Base-by-base conservation (phyloP, 2,888 invertebrate species). In the Euzophera pinguis region DNA sequence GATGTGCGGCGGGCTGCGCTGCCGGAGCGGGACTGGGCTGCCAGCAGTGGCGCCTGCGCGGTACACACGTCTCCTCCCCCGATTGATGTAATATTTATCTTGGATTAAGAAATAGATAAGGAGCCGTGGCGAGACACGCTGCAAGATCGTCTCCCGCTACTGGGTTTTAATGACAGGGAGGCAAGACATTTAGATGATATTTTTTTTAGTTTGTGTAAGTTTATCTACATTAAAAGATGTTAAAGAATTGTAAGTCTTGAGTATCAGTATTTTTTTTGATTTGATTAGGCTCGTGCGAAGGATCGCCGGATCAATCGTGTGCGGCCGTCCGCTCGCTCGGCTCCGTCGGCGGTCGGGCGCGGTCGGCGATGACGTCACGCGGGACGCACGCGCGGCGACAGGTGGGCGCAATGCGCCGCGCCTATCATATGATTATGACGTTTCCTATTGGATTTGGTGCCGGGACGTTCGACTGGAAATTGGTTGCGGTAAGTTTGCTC, bases 31-130 rank as follows among this genome's bases (percentile, higher is more conserved):
- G 86, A 89, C 89, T 88, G 87, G 76, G 80, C 83, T 68, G 73
- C 61, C 74, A 63, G 58, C 65, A 53, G 62, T 71, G 71, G 73
- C 78, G 78, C 80, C 67, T 75, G 82, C 79, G 81, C 71, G 63
- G 53, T 58, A 60, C 55, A 42, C 64, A 66, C 69, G 58, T 61
- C 75, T 67, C 78, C 81, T 72, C 79, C 79, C 82, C 84, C 85
- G 80, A 87, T 89, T 87, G 87, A 89, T 88, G 84, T 86, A 87
- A 89, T 89, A 89, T 88, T 87, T 87, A 88, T 89, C 87, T 89
- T 83, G 87, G 83, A 87, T 87, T 88, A 89, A 84, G 79, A 83
- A 81, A 81, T 82, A 81, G 84, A 84, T 84, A 83, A 83, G 81
- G 73, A 78, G 76, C 72, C 65, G 68, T 53, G 60, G 71, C 68